Base-by-base conservation (phyloP, 2,113 vertebrate genomes). In the Rhynchopsitta pachyrhyncha region DNA sequence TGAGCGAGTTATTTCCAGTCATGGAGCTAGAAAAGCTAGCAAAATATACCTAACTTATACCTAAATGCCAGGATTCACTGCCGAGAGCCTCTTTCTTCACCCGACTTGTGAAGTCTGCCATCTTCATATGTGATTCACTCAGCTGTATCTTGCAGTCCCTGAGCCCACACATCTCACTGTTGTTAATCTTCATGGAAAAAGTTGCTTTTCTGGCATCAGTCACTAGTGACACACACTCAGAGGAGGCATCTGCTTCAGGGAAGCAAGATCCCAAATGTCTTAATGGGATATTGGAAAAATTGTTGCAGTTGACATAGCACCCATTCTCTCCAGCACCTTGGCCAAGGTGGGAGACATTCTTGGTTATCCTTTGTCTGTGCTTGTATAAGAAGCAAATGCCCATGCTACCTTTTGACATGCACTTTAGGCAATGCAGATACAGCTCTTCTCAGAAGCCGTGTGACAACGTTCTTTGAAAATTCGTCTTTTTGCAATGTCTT, bases 1-100 rank as follows among this genome's bases (percentile, higher is more conserved):
- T 91, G 63, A 89, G n/a, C n/a, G 27, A 66, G 35, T 16, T 49
- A 57, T 69, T 92, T 95, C 29, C n/a, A 82, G 42, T 66, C 41
- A 69, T 27, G 41, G 50, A 62, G 37, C 46, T 23, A 85, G 57
- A 96, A 92, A 92, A 86, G 8, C n/a, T 86, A 55, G 44, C 7
- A 81, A 79, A 91, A 46, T 42, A 24, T 23, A 78, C 11, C 57
- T 55, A 37, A 44, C 37, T 77, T 66, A 64, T 60, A 75, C 33
- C 42, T 55, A 57, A 84, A 52, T 92, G 50, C 41, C 15, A 63
- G 52, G 29, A 84, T 77, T 75, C 10, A 35, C 66, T 82, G 44
- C 75, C 47, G 60, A 55, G 33, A 75, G 16, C 17, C 29, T 70
- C 29, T 69, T 88, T 64, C 46, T 25, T 67, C 16, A 13, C 6